Evolutionary conservation across 2,113 vertebrate species (phyloP).

Genomic region (Holacanthus passer): DNA sequence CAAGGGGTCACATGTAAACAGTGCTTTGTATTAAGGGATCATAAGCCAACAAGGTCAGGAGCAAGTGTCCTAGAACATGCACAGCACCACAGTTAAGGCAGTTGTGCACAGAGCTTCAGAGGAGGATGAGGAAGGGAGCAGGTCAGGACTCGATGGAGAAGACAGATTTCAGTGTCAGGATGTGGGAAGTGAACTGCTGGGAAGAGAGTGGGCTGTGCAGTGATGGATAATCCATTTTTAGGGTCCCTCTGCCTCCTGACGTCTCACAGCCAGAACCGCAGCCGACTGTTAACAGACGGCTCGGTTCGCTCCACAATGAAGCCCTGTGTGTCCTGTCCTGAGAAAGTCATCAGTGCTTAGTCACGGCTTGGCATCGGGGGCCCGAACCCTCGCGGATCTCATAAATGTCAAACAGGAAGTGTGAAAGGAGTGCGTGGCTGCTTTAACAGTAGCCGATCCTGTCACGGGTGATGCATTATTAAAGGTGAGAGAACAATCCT

Average conservation of each 20-base stretch:
- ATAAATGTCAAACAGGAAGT: constrained; percentile 45
- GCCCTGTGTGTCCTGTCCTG: constrained; percentile 50
- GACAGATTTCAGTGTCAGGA: constrained; percentile 35
- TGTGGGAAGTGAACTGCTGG: constrained; percentile 57
- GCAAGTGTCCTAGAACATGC: neutral
- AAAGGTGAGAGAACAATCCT: constrained; percentile 45
- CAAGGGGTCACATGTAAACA: neutral
- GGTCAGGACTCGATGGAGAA: constrained; percentile 21
- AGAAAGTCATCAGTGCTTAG: constrained; percentile 60
- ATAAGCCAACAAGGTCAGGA: neutral
- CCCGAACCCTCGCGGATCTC: constrained; percentile 29
- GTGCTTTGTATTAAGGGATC: neutral
- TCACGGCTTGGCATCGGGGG: constrained; percentile 5
- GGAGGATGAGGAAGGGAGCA: constrained; percentile 5
- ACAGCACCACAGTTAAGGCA: neutral
- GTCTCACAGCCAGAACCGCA: neutral
- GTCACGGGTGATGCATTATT: constrained; percentile 66
- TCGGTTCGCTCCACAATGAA: constrained; percentile 38
- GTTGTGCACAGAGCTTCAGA: neutral
- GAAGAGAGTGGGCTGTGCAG: constrained; percentile 65
- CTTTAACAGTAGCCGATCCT: constrained; percentile 61
- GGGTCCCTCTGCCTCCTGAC: constrained; percentile 11
- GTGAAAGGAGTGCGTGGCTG: constrained; percentile 28
- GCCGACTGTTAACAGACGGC: neutral
- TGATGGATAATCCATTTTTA: constrained; percentile 64